Conservation (phyloP, 2,797 vertebrate species). For the Mus minutoides region DNA sequence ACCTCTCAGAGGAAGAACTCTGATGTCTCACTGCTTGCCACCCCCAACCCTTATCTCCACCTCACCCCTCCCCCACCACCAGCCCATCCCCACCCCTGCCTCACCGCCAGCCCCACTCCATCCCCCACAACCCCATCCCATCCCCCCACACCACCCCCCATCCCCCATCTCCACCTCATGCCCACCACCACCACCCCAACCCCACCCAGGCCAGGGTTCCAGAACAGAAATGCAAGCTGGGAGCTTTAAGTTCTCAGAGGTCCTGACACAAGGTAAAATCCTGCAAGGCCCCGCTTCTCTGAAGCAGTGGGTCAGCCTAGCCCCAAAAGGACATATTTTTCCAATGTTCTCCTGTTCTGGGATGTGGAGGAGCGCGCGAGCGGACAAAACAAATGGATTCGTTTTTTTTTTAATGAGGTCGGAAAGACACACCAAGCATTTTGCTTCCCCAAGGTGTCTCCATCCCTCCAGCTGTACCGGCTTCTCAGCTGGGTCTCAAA, state of each 20-base stretch:
- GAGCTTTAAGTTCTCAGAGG: neutral
- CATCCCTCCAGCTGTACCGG: constrained; percentile 59
- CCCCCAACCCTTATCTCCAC: too few species aligned
- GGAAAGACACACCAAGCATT: constrained; percentile 63
- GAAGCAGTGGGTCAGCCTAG: neutral
- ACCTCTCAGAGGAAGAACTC: neutral
- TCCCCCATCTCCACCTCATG: neutral
- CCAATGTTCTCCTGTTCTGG: constrained; percentile 73
- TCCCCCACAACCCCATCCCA: neutral
- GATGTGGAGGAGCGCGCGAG: constrained; percentile 52
- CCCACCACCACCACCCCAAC: neutral
- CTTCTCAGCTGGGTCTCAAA: constrained; percentile 71
- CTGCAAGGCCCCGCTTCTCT: neutral
- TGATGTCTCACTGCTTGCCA: neutral
- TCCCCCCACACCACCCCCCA: neutral
- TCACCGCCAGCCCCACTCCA: too few species aligned
- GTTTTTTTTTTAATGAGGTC: constrained; percentile 69
- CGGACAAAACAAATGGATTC: constrained; percentile 63
- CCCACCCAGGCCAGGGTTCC: neutral
- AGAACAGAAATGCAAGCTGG: neutral
- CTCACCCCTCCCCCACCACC: neutral
- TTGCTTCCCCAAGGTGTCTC: constrained; percentile 65
- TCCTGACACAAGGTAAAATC: neutral
- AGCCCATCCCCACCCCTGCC: neutral
- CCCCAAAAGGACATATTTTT: constrained; percentile 69